Conservation (phyloP, 2,888 invertebrate species). For the Ophion slaviceki region DNA sequence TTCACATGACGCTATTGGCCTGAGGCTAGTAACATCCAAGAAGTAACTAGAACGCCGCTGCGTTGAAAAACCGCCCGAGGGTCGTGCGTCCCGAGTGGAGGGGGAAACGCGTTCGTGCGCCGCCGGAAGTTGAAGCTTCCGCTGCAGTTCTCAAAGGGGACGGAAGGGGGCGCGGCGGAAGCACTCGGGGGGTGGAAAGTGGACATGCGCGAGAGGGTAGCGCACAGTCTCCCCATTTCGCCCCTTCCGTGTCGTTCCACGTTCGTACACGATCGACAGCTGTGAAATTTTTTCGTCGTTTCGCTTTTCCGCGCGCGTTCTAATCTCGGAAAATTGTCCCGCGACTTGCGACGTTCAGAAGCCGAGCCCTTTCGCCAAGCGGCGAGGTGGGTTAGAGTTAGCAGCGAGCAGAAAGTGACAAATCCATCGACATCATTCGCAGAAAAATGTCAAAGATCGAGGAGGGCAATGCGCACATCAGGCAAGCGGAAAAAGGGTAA, state of each 20-base stretch:
- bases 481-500: constrained; percentile 92
- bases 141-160: background rate
- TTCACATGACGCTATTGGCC: background rate
- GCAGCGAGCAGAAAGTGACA: background rate
- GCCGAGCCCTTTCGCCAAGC: background rate
- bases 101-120: background rate
- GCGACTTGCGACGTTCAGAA: constrained; percentile 30
- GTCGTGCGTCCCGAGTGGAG: background rate
- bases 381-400: background rate
- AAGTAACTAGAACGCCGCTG: too few species aligned
- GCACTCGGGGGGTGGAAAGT: too few species aligned
- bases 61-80: background rate
- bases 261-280: too few species aligned
- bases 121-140: constrained; percentile 45
- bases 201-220: too few species aligned
- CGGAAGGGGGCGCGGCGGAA: background rate
- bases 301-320: too few species aligned
- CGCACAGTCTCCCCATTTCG: too few species aligned
- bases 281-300: too few species aligned
- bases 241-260: too few species aligned
- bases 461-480: constrained; percentile 92
- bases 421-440: constrained; percentile 70
- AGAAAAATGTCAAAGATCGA: constrained; percentile 87
- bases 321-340: constrained; percentile 8
- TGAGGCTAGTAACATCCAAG: too few species aligned